phyloP scores from a whole-genome alignment of 2,888 invertebrate species.

The Eumerus sabulonum region DNA sequence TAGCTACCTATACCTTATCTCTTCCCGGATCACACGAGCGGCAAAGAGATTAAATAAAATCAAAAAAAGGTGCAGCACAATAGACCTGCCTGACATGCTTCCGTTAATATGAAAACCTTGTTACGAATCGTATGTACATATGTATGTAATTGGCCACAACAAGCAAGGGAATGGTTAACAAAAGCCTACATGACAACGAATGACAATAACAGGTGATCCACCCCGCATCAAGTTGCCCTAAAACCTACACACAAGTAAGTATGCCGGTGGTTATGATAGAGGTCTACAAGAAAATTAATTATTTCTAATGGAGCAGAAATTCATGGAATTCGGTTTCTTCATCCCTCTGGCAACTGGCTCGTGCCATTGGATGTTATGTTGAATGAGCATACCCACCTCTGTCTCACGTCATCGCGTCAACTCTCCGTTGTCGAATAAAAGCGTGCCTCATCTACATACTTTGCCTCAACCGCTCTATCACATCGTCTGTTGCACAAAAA shows the following conservation, averaged over 20 bases:
- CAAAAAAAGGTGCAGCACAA: slow-evolving; percentile 15
- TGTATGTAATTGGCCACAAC: slow-evolving; percentile 48
- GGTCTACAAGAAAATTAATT: slow-evolving; percentile 58
- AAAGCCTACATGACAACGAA: slow-evolving; percentile 53
- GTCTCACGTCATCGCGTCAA: not conserved
- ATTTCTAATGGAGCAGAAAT: slow-evolving; percentile 57
- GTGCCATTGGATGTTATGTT: no score
- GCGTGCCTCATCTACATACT: not conserved
- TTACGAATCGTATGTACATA: slow-evolving; percentile 50
- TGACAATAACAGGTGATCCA: no score
- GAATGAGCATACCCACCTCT: not conserved
- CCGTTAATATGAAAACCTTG: slow-evolving; percentile 53
- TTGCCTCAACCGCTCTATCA: not conserved
- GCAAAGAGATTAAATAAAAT: no score
- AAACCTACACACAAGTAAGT: slow-evolving; percentile 21
- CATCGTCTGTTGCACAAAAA: not conserved
- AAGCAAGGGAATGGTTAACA: slow-evolving; percentile 42
- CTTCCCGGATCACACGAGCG: no score
- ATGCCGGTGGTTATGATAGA: not conserved
- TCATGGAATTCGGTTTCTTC: slow-evolving; percentile 29
- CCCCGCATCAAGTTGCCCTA: slow-evolving; percentile 30
- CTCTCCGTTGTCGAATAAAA: slow-evolving; percentile 11
- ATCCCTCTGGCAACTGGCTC: not conserved
- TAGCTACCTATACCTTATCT: no score
- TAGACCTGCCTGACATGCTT: slow-evolving; percentile 30